phyloP scores from a whole-genome alignment of 2,113 vertebrate species.

The Larimichthys crocea region DNA sequence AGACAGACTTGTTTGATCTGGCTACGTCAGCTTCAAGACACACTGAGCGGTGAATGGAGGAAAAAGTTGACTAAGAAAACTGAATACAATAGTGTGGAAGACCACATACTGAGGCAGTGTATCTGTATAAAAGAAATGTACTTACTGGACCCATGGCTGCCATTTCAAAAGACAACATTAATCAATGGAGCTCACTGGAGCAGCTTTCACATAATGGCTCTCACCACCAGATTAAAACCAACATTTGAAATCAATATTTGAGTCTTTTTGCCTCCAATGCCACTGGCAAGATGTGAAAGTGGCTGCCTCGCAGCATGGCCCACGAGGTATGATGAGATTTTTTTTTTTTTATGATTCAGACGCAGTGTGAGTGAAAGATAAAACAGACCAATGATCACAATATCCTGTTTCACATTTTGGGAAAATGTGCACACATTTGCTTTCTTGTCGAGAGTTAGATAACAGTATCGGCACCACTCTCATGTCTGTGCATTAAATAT shows the following conservation, averaged over 20 bases:
- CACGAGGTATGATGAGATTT: slow-evolving; percentile 23
- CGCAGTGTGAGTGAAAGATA: not conserved
- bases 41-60: slow-evolving; percentile 25
- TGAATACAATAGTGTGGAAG: slow-evolving; percentile 51
- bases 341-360: slow-evolving; percentile 39
- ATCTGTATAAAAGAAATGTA: slow-evolving; percentile 67
- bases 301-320: slow-evolving; percentile 17
- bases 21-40: slow-evolving; percentile 30
- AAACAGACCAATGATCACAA: not conserved
- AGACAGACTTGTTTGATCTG: slow-evolving; percentile 46
- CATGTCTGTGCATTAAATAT: not conserved
- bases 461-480: not conserved
- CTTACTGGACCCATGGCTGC: slow-evolving; percentile 52
- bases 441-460: not conserved
- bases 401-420: not conserved
- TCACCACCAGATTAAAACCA: slow-evolving; percentile 59
- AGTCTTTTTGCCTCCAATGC: slow-evolving; percentile 46
- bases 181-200: slow-evolving; percentile 71
- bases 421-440: not conserved
- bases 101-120: slow-evolving; percentile 66
- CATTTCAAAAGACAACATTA: slow-evolving; percentile 70
- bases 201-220: slow-evolving; percentile 67
- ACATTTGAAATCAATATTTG: slow-evolving; percentile 69
- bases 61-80: slow-evolving; percentile 51
- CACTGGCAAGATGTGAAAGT: slow-evolving; percentile 27